phyloP scores from a whole-genome alignment of 2,797 vertebrate species.

The Neoniphon sammara region DNA sequence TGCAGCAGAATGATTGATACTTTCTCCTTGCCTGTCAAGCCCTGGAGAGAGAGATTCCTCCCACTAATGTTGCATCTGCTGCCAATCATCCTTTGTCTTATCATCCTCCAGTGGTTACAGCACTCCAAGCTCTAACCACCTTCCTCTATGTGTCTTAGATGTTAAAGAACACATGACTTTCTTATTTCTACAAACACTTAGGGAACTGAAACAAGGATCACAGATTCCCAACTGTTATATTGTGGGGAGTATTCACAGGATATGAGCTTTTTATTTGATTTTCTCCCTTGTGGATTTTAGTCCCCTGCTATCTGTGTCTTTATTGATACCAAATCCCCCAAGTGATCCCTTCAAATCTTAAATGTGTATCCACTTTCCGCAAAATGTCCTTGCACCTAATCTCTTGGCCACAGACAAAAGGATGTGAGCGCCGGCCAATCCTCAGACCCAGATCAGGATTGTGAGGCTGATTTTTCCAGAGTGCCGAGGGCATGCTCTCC shows the following conservation, averaged over 20 bases:
- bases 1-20: constrained; percentile 66
- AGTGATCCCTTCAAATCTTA: constrained; percentile 70
- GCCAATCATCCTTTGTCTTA: constrained; percentile 69
- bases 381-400: constrained; percentile 75
- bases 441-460: constrained; percentile 47
- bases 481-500: constrained; percentile 55
- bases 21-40: constrained; percentile 53
- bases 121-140: constrained; percentile 30
- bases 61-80: constrained; percentile 60
- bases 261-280: constrained; percentile 75
- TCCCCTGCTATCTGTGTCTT: constrained; percentile 65
- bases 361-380: constrained; percentile 71
- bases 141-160: constrained; percentile 35
- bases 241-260: constrained; percentile 53
- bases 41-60: constrained; percentile 62
- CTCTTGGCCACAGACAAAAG: constrained; percentile 76
- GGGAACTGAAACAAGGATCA: constrained; percentile 24
- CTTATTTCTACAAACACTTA: constrained; percentile 43
- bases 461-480: constrained; percentile 63
- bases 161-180: constrained; percentile 28
- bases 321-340: constrained; percentile 76
- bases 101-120: constrained; percentile 38
- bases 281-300: constrained; percentile 64
- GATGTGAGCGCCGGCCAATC: constrained; percentile 47
- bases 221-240: constrained; percentile 38